Base-by-base conservation (phyloP, 2,113 vertebrate species). In the Lycocorax pyrrhopterus region DNA sequence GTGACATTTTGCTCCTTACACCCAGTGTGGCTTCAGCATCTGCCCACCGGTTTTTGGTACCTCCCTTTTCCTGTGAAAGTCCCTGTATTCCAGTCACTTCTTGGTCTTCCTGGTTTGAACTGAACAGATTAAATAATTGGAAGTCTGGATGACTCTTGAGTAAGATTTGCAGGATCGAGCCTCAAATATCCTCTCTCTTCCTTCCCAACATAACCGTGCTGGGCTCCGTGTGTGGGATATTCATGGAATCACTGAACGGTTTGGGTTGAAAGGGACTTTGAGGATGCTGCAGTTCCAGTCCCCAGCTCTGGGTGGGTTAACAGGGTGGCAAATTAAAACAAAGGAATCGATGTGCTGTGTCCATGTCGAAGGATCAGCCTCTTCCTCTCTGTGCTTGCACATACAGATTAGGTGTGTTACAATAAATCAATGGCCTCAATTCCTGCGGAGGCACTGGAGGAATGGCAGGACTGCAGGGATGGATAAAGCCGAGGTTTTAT, bases 401-500 rank as follows among this genome's bases (percentile, higher is more conserved):
- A 58, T 82, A 67, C 74, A 78, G 93, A 95, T 95, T 21, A 96
- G 90, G 33, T 18, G 56, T 7, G 69, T 16, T 58, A 30, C 91
- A 66, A 85, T 81, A 87, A 94, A 96, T 95, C 96, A 84, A 87
- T 93, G 76, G 8, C 9, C n/a, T 44, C 79, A 0, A 3, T 64
- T 93, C 83, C 83, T 43, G 0, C 8, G 0, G 68, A 80, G 67
- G 1, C 51, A 67, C 95, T 69, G 76, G 44, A 84, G 83, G 79
- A 49, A 20, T 37, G 85, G 64, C 49, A 60, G 84, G 43, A 3
- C 75, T 62, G 75, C 79, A 59, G 88, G 85, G 73, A 51, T 39
- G 88, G 88, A 51, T 62, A 43, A 84, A 90, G 94, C 88, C 26
- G 67, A 72, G 94, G 20, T 90, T 96, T 96, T 92, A 84, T 95